These are phyloP conservation scores for Hoplostethus mediterraneus DNA, from an alignment of 2,797 vertebrate species.

Conservation along the genomic window DNA sequence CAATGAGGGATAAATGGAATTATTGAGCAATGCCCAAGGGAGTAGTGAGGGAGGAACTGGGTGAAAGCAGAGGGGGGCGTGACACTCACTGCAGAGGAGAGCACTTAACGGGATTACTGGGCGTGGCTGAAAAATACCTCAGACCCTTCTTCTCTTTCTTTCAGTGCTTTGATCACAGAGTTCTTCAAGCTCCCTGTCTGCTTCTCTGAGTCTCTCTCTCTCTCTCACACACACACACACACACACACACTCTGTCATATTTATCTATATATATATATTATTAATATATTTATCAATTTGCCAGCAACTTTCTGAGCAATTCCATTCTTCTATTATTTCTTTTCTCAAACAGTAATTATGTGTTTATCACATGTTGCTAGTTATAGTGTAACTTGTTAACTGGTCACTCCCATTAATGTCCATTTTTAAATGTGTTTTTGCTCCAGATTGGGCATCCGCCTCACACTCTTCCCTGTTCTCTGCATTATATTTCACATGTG, in stretches of 20 bases:
- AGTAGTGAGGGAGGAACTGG: constrained; percentile 31
- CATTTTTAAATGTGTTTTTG: background rate
- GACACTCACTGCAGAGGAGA: constrained; percentile 72
- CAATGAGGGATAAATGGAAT: constrained; percentile 76
- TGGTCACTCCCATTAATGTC: background rate
- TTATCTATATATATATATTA: constrained; percentile 1
- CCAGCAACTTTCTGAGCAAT: background rate
- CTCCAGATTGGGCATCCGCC: background rate
- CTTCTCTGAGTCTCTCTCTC: background rate
- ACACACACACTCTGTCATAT: constrained; percentile 15
- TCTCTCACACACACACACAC: background rate
- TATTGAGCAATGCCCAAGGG: constrained; percentile 59
- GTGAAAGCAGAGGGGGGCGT: constrained; percentile 60
- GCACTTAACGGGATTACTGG: constrained; percentile 84
- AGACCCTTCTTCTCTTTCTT: constrained; percentile 39
- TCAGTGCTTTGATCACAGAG: constrained; percentile 22
- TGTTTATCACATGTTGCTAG: constrained; percentile 5
- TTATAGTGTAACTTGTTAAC: background rate
- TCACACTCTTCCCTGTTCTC: background rate
- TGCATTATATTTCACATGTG: background rate
- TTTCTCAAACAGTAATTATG: constrained; percentile 12
- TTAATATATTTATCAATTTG: constrained; percentile 6
- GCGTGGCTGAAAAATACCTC: constrained; percentile 62
- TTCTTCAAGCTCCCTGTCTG: constrained; percentile 24
- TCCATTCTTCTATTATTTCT: constrained; percentile 20